These are phyloP conservation scores for Apotomis betuletana DNA, from an alignment of 2,888 invertebrate species.

Conservation along the genomic window DNA sequence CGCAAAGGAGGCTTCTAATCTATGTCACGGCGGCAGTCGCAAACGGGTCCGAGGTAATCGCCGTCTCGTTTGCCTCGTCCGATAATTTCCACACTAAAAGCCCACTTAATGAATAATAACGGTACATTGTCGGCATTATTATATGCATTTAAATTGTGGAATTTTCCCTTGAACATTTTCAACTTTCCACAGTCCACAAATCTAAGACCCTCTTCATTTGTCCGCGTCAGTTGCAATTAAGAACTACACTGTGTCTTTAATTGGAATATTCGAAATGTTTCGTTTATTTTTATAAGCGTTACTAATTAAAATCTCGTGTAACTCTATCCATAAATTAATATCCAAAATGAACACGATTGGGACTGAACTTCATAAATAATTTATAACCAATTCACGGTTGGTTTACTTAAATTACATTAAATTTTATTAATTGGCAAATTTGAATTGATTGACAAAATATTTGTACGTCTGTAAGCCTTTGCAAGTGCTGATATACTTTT, in stretches of 20 bases:
- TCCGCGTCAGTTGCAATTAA: constrained; percentile 28
- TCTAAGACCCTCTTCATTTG: constrained; percentile 8
- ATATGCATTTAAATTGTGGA: constrained; percentile 38
- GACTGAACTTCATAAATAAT: constrained; percentile 27
- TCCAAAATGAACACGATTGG: not conserved
- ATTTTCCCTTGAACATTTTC: constrained; percentile 30
- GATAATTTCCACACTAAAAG: constrained; percentile 66
- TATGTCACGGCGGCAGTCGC: constrained; percentile 63
- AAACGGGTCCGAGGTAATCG: constrained; percentile 52
- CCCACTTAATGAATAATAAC: constrained; percentile 59
- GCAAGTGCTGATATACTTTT: too few species aligned
- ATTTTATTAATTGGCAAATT: constrained; percentile 5
- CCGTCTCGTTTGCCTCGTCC: constrained; percentile 55
- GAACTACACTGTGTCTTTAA: constrained; percentile 3
- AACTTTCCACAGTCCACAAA: constrained; percentile 31
- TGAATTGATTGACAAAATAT: not conserved
- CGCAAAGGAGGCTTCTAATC: constrained; percentile 56
- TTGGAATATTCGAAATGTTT: constrained; percentile 15
- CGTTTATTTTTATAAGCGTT: constrained; percentile 19
- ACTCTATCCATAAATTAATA: constrained; percentile 26
- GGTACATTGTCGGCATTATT: constrained; percentile 44
- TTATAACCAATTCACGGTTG: constrained; percentile 8
- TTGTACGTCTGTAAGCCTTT: too few species aligned
- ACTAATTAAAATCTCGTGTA: constrained; percentile 28
- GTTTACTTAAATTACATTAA: not conserved